Evolutionary conservation across 2,888 invertebrate genomes (phyloP).

Genomic region (Nymphalis urticae): DNA sequence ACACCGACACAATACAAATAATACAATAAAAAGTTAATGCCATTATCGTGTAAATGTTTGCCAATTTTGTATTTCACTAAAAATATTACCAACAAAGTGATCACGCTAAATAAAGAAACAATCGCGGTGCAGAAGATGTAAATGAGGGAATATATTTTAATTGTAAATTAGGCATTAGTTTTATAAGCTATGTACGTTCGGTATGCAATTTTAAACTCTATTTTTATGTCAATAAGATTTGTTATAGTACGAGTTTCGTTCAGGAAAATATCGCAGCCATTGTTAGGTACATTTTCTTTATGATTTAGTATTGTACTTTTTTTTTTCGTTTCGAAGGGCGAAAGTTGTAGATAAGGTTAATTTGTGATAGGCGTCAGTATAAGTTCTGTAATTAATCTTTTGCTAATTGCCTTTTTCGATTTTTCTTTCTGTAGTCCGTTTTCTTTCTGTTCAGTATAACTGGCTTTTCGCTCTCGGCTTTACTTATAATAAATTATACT

Average conservation of each 20-base stretch:
- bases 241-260: constrained; percentile 1
- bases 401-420: constrained; percentile 6
- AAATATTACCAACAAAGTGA: constrained; percentile 19
- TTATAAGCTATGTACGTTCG: constrained; percentile 10
- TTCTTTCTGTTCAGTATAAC: too few species aligned
- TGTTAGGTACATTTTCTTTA: constrained; percentile 25
- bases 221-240: constrained; percentile 9
- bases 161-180: constrained; percentile 30
- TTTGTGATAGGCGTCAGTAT: constrained; percentile 19
- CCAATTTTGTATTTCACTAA: constrained; percentile 1
- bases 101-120: constrained; percentile 29
- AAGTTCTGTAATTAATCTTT: constrained; percentile 9
- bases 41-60: not conserved
- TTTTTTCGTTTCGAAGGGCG: constrained; percentile 22
- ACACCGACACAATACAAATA: too few species aligned
- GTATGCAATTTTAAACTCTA: constrained; percentile 17
- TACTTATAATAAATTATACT: too few species aligned
- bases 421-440: not conserved
- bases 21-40: too few species aligned
- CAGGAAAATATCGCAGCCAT: constrained; percentile 17
- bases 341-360: constrained; percentile 26
- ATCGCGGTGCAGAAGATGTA: constrained; percentile 20
- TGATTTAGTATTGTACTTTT: constrained; percentile 31
- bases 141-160: constrained; percentile 32
- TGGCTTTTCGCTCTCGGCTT: not conserved